phyloP scores from a whole-genome alignment of 2,797 vertebrate species.

The Sitta carolinensis region DNA sequence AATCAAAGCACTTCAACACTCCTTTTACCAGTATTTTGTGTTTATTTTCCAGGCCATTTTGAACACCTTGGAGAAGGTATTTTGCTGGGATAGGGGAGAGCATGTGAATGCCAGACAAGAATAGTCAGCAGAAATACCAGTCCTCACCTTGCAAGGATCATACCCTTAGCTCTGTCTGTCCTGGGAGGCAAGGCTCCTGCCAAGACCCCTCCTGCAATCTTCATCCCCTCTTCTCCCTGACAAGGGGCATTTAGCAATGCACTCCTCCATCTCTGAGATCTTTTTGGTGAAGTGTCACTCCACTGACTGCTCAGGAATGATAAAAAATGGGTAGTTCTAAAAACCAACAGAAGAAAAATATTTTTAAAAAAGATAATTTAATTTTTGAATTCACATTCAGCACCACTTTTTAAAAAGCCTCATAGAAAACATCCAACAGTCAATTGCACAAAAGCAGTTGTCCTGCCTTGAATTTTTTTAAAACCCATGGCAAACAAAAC shows the following conservation, averaged over 20 bases:
- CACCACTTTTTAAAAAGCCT: neutral
- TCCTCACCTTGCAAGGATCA: neutral
- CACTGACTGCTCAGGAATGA: neutral
- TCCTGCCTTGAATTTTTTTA: neutral
- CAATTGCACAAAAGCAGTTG: conserved; percentile 22
- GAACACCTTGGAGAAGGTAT: neutral
- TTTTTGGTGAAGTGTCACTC: neutral
- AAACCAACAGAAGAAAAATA: neutral
- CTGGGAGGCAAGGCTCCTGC: neutral
- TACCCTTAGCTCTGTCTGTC: neutral
- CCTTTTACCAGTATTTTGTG: rapidly evolving
- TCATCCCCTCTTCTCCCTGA: neutral
- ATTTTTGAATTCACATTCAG: neutral
- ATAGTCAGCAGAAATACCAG: neutral
- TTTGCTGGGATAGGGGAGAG: neutral
- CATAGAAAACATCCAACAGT: neutral
- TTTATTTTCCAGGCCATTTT: neutral
- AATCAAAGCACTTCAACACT: neutral
- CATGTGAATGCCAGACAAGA: neutral
- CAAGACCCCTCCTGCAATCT: neutral
- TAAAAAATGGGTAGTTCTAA: neutral
- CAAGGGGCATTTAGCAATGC: neutral
- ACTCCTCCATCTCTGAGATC: neutral
- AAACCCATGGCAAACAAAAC: neutral
- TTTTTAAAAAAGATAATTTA: neutral